These are phyloP conservation scores for Hofmannophila pseudospretella DNA, from an alignment of 2,888 invertebrate genomes.

Conservation along the genomic window DNA sequence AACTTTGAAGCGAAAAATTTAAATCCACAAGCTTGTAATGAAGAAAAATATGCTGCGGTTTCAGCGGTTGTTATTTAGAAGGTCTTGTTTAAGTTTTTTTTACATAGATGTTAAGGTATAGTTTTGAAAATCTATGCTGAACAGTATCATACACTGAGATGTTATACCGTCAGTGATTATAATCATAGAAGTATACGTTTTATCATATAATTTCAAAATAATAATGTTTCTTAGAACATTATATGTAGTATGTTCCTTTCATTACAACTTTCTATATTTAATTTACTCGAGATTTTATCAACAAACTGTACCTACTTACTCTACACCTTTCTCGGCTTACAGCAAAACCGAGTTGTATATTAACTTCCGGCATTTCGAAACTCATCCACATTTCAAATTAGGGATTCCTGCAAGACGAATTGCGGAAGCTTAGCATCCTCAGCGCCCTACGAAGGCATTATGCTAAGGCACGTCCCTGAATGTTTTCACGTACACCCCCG, in stretches of 20 bases:
- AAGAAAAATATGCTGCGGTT: slow-evolving; percentile 48
- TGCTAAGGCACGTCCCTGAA: slow-evolving; percentile 73
- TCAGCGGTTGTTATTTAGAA: slow-evolving; percentile 14
- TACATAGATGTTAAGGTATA: slow-evolving; percentile 19
- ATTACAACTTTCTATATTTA: no score
- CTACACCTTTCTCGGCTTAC: no score
- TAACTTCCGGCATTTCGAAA: slow-evolving; percentile 51
- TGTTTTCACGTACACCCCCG: slow-evolving; percentile 72
- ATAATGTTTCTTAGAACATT: no score
- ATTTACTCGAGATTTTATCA: no score
- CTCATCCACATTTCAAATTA: slow-evolving; percentile 75
- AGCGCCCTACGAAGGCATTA: slow-evolving; percentile 68
- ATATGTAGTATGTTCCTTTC: no score
- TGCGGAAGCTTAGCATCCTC: slow-evolving; percentile 65
- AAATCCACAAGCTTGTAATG: slow-evolving; percentile 61
- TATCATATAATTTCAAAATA: no score
- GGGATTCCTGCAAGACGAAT: slow-evolving; percentile 76
- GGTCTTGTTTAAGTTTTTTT: slow-evolving; percentile 14
- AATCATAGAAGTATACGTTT: no score
- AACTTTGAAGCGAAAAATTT: slow-evolving; percentile 74
- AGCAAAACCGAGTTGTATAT: no score
- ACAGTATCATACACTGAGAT: no score
- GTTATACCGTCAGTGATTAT: no score
- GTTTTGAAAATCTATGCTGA: no score
- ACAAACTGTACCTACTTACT: no score